Percentiles rank a stretch among this genome's conserved stretches.
These are phyloP conservation scores for Nerophis ophidion DNA, from an alignment of 2,113 vertebrate species.

Conservation along the genomic window DNA sequence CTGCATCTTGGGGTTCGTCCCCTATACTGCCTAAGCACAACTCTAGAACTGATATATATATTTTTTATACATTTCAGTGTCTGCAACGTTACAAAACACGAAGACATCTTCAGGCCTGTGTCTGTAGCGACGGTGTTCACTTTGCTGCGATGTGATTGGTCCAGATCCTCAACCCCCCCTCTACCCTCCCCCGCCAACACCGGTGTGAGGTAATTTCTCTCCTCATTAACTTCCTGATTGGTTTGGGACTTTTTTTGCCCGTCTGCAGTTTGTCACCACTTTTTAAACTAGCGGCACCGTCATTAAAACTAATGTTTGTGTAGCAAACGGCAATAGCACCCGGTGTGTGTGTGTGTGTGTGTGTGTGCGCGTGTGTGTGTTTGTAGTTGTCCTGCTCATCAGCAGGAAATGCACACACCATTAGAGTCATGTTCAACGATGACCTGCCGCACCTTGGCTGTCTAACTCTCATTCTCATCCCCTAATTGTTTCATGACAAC, in stretches of 20 bases:
- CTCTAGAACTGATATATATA: not conserved
- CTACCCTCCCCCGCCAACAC: conserved; percentile 45
- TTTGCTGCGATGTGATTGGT: conserved; percentile 55
- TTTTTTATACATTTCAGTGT: not conserved
- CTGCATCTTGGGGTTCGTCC: too few species aligned
- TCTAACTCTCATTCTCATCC: not conserved
- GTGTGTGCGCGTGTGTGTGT: not conserved
- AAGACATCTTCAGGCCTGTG: not conserved
- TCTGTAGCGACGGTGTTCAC: conserved; percentile 66
- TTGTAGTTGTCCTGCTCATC: too few species aligned
- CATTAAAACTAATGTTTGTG: conserved; percentile 99
- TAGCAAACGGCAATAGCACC: conserved; percentile 90
- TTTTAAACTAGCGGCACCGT: conserved; percentile 84
- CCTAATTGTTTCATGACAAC: not conserved
- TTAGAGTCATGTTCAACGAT: not conserved
- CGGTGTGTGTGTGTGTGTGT: conserved; percentile 12
- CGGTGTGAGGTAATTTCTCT: conserved; percentile 88
- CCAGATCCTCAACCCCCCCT: conserved; percentile 1
- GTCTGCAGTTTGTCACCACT: conserved; percentile 94
- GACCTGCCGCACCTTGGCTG: not conserved
- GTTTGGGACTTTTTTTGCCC: conserved; percentile 88
- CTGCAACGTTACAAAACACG: not conserved
- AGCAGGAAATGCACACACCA: too few species aligned
- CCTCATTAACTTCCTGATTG: conserved; percentile 99
- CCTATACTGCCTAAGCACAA: too few species aligned